Conservation (phyloP, 2,113 vertebrate genomes). For the Dipodomys stephensi region DNA sequence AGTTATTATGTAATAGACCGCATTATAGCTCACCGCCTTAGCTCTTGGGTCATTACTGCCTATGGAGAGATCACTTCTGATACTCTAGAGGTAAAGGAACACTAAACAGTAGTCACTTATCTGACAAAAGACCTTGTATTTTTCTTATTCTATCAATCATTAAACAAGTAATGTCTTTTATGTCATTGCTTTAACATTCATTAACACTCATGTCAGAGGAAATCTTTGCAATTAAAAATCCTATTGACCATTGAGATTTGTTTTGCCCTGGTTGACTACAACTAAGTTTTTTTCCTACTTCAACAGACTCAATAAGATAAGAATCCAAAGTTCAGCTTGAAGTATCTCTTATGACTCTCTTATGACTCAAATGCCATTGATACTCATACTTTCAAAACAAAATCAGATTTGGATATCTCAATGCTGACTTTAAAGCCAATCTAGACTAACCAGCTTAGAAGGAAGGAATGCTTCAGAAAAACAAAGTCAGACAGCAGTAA, state of each 20-base stretch:
- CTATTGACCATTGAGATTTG: conserved; percentile 84
- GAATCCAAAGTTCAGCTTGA: neutral
- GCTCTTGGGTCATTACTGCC: conserved; percentile 85
- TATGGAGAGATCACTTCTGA: conserved; percentile 88
- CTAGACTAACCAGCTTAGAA: conserved; percentile 75
- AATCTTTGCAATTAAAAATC: conserved; percentile 89
- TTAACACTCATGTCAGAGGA: conserved; percentile 90
- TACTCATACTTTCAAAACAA: neutral
- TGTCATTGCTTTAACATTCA: conserved; percentile 91
- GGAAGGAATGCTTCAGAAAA: conserved; percentile 78
- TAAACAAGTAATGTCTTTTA: conserved; percentile 90
- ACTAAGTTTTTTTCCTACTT: conserved; percentile 59
- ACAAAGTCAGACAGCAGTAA: conserved; percentile 4
- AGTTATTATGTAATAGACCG: conserved; percentile 84
- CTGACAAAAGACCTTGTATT: conserved; percentile 88
- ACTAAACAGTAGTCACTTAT: conserved; percentile 90
- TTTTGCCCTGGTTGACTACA: conserved; percentile 80
- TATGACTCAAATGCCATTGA: conserved; percentile 7
- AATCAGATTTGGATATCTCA: conserved; percentile 78
- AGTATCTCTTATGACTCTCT: conserved; percentile 66
- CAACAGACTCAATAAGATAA: neutral
- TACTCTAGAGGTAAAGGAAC: conserved; percentile 87
- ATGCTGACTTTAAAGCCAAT: conserved; percentile 74
- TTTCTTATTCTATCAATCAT: conserved; percentile 91
- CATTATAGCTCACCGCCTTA: conserved; percentile 79